Base-by-base conservation (phyloP, 2,113 vertebrate genomes). In the Ailuropoda melanoleuca region DNA sequence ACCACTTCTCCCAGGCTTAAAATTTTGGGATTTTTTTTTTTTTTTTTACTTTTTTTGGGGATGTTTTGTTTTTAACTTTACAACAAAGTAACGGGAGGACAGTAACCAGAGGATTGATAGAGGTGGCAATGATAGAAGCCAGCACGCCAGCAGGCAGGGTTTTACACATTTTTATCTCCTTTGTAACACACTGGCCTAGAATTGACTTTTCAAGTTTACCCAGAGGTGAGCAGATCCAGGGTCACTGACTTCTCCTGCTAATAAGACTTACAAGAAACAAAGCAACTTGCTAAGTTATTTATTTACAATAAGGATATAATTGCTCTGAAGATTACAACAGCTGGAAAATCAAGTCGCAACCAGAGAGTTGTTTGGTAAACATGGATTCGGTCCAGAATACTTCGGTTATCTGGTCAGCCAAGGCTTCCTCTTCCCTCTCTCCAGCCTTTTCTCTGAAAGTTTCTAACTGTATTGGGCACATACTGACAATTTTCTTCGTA, bases 291-390 rank as follows among this genome's bases (percentile, higher is more conserved):
- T 58, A 60, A 64, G 68, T 88, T 60, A 88, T 82, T 82, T 87
- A 92, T 92, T 95, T 88, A 84, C 13, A 19, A 77, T 53, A 55
- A 75, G 39, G 81, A 50, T 70, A 60, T 84, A 95, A 92, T 88
- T 92, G 66, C 39, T 34, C 1, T 37, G 39, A 78, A 90, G 94
- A 88, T 48, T 72, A 58, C 17, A 74, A 66, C 19, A 87, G 56
- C 26, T 87, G 34, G 58, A 68, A 82, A 92, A 60, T 77, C 39
- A 88, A 88, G 56, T 24, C 50, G 39, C 78, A 84, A 75, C 26
- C 37, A 58, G 37, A 70, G 29, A 88, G 26, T 53, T 95, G 31
- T 50, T 91, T 94, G 46, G 60, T 85, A 93, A 78, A 90, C 68
- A 90, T 78, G 18, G 66, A 87, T 87, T 91, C 26, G 86, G 21